Evolutionary conservation across 1,140 invertebrate genomes (phyloP).

Genomic region (Melitaea cinxia): DNA sequence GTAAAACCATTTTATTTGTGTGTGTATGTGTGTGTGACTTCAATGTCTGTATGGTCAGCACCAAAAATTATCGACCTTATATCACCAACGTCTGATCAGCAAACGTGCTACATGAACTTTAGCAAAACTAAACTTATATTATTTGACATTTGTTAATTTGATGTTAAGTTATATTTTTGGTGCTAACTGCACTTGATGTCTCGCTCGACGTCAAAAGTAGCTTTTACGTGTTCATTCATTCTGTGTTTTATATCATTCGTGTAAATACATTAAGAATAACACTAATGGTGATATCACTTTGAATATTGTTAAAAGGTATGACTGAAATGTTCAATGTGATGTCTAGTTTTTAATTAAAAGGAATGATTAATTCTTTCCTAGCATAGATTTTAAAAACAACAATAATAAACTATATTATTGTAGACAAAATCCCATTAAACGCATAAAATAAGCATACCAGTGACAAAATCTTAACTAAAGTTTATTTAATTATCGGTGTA

Average conservation of each 20-base stretch:
- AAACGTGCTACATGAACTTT: no score
- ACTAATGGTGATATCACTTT: conserved; percentile 25
- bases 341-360: neutral
- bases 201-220: neutral
- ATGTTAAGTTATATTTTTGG: no score
- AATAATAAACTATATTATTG: neutral
- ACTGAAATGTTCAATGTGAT: conserved; percentile 12
- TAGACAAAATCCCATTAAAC: neutral
- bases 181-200: neutral
- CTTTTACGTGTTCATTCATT: neutral
- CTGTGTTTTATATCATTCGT: neutral
- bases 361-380: conserved; percentile 7
- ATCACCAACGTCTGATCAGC: no score
- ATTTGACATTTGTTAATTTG: no score
- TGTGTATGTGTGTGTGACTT: neutral
- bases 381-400: neutral
- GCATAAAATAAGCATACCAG: neutral
- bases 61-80: neutral
- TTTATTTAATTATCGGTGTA: no score
- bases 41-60: neutral
- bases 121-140: no score
- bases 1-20: neutral
- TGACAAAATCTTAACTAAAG: no score
- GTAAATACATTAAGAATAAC: conserved; percentile 23
- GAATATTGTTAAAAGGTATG: neutral